Evolutionary conservation across 2,797 vertebrate species (phyloP).

Genomic region (Myotis vivesi): DNA sequence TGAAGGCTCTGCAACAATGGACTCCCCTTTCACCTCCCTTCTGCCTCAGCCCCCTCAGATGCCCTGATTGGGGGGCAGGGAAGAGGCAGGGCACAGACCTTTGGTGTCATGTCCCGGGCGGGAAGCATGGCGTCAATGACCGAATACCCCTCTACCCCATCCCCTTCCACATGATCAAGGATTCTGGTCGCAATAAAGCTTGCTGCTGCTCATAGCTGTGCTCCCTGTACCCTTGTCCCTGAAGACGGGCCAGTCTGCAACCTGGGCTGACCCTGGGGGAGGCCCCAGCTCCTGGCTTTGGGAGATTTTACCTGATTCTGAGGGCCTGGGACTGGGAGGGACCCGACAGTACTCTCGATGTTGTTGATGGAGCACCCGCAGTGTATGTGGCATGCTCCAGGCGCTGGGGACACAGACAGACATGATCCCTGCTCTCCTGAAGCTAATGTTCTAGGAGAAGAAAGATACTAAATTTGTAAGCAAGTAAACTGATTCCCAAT

Average conservation of each 20-base stretch:
- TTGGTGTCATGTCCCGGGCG: background rate
- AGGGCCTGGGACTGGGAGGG: background rate
- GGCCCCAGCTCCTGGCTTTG: background rate
- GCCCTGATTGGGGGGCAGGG: background rate
- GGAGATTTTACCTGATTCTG: background rate
- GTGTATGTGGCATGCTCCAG: too few species aligned
- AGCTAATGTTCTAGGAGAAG: background rate
- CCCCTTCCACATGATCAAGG: conserved; percentile 19
- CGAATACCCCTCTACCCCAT: background rate
- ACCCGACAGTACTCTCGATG: fast-evolving
- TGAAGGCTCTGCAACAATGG: background rate
- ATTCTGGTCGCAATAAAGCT: conserved; percentile 70
- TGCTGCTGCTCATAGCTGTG: conserved; percentile 33
- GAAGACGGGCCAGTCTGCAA: background rate
- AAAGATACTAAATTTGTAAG: background rate
- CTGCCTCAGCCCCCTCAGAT: background rate
- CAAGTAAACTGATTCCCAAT: background rate
- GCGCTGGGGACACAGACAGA: background rate
- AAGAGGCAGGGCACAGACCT: background rate
- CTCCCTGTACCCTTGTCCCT: background rate
- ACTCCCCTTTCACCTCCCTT: background rate
- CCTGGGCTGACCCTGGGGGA: background rate
- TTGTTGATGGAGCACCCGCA: background rate
- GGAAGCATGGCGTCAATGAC: background rate
- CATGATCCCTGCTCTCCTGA: background rate